These are phyloP conservation scores for Drosophila multiciliata DNA, from an alignment of 2,888 invertebrate genomes.

Conservation along the genomic window DNA sequence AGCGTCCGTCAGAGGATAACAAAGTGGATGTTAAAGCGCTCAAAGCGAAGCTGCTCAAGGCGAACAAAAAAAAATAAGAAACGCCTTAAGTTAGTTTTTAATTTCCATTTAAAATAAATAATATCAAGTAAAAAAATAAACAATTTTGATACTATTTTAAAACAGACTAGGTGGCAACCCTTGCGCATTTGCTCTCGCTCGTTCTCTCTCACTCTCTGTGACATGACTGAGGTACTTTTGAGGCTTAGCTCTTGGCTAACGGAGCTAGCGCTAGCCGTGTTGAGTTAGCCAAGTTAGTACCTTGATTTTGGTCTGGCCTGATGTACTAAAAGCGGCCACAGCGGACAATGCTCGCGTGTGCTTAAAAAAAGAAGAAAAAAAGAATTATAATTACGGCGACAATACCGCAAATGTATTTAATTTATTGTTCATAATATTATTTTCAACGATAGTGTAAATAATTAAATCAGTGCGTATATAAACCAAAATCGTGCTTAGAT, in stretches of 20 bases:
- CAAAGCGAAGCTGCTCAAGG: conserved; percentile 91
- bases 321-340: conserved; percentile 65
- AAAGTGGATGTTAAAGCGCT: conserved; percentile 89
- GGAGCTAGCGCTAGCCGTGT: conserved; percentile 55
- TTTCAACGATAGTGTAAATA: conserved; percentile 36
- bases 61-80: conserved; percentile 85
- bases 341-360: conserved; percentile 74
- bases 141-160: neutral
- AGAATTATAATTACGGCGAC: conserved; percentile 46
- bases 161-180: conserved; percentile 41
- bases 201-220: conserved; percentile 9
- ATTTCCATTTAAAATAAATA: conserved; percentile 26
- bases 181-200: conserved; percentile 6
- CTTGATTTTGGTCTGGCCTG: conserved; percentile 65
- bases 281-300: conserved; percentile 72
- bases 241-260: conserved; percentile 63
- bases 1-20: conserved; percentile 52
- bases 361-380: conserved; percentile 21
- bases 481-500: conserved; percentile 25
- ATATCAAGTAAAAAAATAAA: neutral
- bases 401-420: conserved; percentile 55
- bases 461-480: conserved; percentile 16
- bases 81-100: conserved; percentile 32
- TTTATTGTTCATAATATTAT: conserved; percentile 43
- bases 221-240: conserved; percentile 15